Conservation (phyloP, 2,113 vertebrate species). For the Sander vitreus region DNA sequence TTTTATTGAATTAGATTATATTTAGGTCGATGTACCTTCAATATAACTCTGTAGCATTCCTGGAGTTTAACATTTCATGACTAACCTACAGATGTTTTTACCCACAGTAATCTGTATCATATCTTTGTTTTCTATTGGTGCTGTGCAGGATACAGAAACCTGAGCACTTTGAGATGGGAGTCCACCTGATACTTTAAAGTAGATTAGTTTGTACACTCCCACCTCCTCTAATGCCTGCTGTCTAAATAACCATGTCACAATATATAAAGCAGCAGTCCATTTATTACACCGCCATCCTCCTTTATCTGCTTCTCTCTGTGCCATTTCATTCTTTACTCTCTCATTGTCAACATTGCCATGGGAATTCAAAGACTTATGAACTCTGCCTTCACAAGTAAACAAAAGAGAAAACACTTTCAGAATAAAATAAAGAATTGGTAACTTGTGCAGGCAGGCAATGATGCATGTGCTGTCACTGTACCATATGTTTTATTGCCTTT, state of each 20-base stretch:
- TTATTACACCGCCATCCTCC: background rate
- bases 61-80: background rate
- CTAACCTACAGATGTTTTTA: background rate
- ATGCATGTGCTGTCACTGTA: conserved; percentile 65
- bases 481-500: conserved; percentile 71
- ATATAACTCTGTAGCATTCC: background rate
- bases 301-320: conserved; percentile 11
- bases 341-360: conserved; percentile 32
- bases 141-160: background rate
- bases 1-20: background rate
- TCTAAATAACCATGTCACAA: background rate
- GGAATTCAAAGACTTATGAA: conserved; percentile 45
- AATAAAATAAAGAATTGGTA: conserved; percentile 47
- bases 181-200: background rate
- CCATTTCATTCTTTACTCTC: conserved; percentile 9
- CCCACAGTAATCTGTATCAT: background rate
- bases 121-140: background rate
- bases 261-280: conserved; percentile 3
- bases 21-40: background rate
- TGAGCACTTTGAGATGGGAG: background rate
- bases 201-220: background rate
- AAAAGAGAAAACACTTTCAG: conserved; percentile 32
- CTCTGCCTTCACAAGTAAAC: conserved; percentile 39
- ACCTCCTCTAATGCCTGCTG: background rate
- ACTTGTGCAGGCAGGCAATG: conserved; percentile 48